Percentiles rank a stretch among this genome's conserved stretches.
These are phyloP conservation scores for Pollachius pollachius DNA, from an alignment of 2,113 vertebrate genomes.

Conservation along the genomic window DNA sequence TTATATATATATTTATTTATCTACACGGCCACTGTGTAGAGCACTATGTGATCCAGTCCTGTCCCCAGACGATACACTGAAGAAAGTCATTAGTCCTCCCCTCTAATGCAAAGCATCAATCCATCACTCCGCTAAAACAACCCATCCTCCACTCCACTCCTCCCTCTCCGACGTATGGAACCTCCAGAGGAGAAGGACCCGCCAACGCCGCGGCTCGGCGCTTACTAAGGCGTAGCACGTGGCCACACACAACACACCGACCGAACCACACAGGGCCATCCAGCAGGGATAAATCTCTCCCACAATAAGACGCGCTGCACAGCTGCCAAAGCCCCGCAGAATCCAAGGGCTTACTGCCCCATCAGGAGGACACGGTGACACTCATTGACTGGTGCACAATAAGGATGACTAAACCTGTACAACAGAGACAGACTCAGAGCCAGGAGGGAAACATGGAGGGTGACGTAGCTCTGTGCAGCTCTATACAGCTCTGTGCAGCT, in stretches of 20 bases:
- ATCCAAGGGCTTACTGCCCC: background rate
- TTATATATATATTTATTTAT: background rate
- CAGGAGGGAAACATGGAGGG: background rate
- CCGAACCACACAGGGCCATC: conserved; percentile 15
- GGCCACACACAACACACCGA: conserved; percentile 20
- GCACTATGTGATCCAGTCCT: conserved; percentile 9
- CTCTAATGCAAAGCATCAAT: conserved; percentile 19
- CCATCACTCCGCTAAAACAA: conserved; percentile 38
- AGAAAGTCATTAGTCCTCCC: conserved; percentile 28
- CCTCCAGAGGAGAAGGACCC: background rate
- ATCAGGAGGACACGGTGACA: background rate
- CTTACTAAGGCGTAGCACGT: conserved; percentile 35
- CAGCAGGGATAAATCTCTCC: conserved; percentile 22
- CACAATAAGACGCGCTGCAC: background rate
- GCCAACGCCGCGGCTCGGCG: conserved; percentile 6
- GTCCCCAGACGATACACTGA: background rate
- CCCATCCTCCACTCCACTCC: conserved; percentile 22
- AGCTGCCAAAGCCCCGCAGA: conserved; percentile 6
- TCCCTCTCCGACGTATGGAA: background rate
- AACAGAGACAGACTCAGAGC: background rate
- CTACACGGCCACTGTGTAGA: conserved; percentile 2
- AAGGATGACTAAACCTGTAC: background rate
- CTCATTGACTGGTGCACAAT: background rate
- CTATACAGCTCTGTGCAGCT: background rate
- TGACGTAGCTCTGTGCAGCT: too few species aligned